Conservation (phyloP, 2,888 invertebrate species). For the Anarsia innoxiella region DNA sequence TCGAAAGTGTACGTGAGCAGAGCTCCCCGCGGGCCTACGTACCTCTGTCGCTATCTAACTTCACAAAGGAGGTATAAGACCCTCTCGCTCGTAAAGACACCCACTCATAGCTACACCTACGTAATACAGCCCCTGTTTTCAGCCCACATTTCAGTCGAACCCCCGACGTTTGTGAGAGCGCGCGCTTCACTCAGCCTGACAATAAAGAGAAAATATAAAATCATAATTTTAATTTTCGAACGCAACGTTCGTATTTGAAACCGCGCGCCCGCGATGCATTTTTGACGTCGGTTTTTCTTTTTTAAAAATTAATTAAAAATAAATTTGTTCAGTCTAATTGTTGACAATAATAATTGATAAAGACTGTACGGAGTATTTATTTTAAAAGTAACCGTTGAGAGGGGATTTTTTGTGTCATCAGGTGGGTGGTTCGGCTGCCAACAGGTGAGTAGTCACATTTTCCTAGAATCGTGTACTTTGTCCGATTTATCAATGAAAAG, state of each 20-base stretch:
- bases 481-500: not conserved
- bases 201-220: constrained; percentile 18
- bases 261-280: constrained; percentile 31
- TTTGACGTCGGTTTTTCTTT: constrained; percentile 28
- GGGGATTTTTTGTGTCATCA: not conserved
- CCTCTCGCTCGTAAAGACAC: constrained; percentile 45
- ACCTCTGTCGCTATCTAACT: constrained; percentile 26
- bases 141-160: constrained; percentile 52
- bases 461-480: not conserved
- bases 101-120: constrained; percentile 49
- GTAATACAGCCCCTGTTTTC: constrained; percentile 54
- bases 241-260: constrained; percentile 21
- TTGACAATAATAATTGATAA: constrained; percentile 21
- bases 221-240: constrained; percentile 7
- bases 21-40: constrained; percentile 34
- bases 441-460: constrained; percentile 15
- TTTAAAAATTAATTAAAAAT: constrained; percentile 19
- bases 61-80: constrained; percentile 14
- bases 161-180: constrained; percentile 30
- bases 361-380: constrained; percentile 13
- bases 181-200: constrained; percentile 22
- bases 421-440: constrained; percentile 7
- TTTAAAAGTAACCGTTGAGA: constrained; percentile 1
- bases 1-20: constrained; percentile 41
- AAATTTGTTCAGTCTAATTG: constrained; percentile 19